phyloP scores from a whole-genome alignment of 1,140 invertebrate species.

The Cydia fagiglandana region DNA sequence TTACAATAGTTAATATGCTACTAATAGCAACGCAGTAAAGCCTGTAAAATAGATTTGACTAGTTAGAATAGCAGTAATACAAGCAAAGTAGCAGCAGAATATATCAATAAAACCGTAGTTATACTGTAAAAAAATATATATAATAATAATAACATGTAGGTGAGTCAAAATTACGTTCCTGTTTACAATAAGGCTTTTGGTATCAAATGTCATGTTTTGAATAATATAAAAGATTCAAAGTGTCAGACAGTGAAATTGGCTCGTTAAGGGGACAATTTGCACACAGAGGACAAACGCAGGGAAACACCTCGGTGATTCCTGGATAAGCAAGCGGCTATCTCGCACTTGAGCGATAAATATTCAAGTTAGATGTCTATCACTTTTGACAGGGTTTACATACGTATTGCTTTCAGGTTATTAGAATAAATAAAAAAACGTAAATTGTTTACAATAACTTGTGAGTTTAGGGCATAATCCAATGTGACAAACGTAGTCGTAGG shows the following conservation, averaged over 20 bases:
- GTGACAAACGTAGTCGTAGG: no score
- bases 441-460: no score
- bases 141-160: background rate
- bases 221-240: constrained; percentile 3
- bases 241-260: background rate
- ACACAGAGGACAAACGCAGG: constrained; percentile 42
- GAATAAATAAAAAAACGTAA: background rate
- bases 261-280: constrained; percentile 36
- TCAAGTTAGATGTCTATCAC: constrained; percentile 6
- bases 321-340: constrained; percentile 40
- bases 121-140: background rate
- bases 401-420: background rate
- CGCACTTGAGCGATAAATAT: constrained; percentile 34
- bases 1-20: no score
- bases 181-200: no score
- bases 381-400: background rate
- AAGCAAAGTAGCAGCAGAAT: no score
- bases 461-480: no score
- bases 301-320: constrained; percentile 47
- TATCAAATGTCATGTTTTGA: background rate
- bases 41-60: no score
- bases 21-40: no score
- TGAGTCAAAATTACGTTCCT: no score
- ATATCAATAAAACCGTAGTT: no score
- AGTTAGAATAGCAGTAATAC: no score